Evolutionary conservation across 2,888 invertebrate species (phyloP).

Genomic region (Agriopis aurantiaria): DNA sequence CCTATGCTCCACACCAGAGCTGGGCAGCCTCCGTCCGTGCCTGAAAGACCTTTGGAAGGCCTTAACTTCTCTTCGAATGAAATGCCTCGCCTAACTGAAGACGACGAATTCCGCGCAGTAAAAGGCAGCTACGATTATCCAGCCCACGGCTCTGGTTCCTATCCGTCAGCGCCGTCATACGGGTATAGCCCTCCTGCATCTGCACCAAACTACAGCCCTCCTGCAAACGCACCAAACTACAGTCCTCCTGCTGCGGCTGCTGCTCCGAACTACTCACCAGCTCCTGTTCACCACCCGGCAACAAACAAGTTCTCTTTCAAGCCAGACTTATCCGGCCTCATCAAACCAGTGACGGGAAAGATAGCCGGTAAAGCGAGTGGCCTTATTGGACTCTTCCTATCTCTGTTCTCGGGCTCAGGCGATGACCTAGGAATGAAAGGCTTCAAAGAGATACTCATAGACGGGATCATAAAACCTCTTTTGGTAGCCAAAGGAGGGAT

Average conservation of each 20-base stretch:
- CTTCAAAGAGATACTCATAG: conserved; percentile 70
- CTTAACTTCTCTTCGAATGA: conserved; percentile 24
- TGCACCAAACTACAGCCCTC: conserved; percentile 16
- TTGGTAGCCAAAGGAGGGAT: conserved; percentile 71
- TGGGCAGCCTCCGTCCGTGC: conserved; percentile 19
- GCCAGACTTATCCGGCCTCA: conserved; percentile 58
- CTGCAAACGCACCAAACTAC: conserved; percentile 25
- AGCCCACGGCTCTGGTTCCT: conserved; percentile 34
- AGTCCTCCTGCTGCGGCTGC: conserved; percentile 38
- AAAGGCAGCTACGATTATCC: conserved; percentile 42
- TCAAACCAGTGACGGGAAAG: conserved; percentile 67
- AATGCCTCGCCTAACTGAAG: conserved; percentile 18
- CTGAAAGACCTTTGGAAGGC: conserved; percentile 23
- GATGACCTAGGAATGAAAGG: conserved; percentile 64
- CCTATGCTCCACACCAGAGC: conserved; percentile 35
- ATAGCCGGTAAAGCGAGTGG: conserved; percentile 68
- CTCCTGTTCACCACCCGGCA: conserved; percentile 42
- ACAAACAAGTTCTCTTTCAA: conserved; percentile 56
- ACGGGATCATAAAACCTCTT: conserved; percentile 74
- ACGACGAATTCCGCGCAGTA: conserved; percentile 35
- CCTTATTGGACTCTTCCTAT: conserved; percentile 67
- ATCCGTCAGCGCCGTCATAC: conserved; percentile 43
- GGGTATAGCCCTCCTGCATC: conserved; percentile 37
- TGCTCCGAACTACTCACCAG: conserved; percentile 24
- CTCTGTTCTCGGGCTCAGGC: conserved; percentile 66